Conservation (phyloP, 2,797 vertebrate species). For the Hipposideros larvatus region DNA sequence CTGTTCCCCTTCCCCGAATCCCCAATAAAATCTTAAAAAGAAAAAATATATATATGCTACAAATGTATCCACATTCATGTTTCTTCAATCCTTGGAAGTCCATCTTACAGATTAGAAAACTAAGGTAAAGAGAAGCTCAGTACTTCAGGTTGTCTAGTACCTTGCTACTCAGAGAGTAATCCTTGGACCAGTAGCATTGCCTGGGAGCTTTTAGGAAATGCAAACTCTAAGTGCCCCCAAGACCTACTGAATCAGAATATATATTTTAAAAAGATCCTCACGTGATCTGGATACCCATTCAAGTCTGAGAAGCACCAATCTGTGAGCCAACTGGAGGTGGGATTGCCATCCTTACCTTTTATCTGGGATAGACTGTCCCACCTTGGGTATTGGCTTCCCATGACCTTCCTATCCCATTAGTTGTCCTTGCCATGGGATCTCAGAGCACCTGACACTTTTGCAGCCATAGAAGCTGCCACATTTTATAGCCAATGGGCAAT, state of each 20-base stretch:
- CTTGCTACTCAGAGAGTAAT: not conserved
- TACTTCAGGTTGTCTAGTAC: not conserved
- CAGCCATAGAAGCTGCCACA: not conserved
- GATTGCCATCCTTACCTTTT: not conserved
- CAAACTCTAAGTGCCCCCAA: not conserved
- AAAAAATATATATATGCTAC: too few species aligned
- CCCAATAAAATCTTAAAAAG: too few species aligned
- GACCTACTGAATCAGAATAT: not conserved
- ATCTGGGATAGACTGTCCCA: not conserved
- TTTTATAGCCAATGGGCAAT: not conserved
- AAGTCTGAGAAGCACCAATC: not conserved
- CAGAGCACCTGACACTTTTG: not conserved
- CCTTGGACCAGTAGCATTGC: not conserved
- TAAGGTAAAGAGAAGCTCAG: slow-evolving; percentile 17
- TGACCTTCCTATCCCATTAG: not conserved
- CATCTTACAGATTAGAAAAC: slow-evolving; percentile 38
- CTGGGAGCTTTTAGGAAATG: not conserved
- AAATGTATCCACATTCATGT: not conserved
- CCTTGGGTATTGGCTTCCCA: not conserved
- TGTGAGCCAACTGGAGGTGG: fast-evolving
- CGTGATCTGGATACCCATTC: not conserved
- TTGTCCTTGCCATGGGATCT: not conserved
- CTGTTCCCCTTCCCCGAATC: too few species aligned
- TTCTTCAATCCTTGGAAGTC: not conserved
- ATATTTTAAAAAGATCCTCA: not conserved